Evolutionary conservation across 1,140 invertebrate species (phyloP), one percentile per base, ranked within the genome.

Genomic region (Cataglyphis hispanica): DNA sequence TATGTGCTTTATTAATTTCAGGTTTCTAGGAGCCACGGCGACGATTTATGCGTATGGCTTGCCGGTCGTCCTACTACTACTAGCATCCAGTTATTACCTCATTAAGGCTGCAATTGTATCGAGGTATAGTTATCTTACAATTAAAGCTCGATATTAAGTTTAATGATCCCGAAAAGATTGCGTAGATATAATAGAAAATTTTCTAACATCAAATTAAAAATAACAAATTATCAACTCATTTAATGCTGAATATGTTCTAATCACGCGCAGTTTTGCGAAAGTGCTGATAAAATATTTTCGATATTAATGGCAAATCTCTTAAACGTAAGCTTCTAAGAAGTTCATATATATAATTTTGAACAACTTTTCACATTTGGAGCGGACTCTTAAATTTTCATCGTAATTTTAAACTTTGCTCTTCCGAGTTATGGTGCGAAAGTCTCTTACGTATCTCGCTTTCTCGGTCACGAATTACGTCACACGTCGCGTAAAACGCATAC

Each of bases 31-130:
- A 27, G 91, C 91, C 25, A 93, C 92, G 84, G 93, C 95, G 11
- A 95, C 95, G 25, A 89, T 95, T 69, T 95, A 95, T 72, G 93
- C 95, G 16, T 96, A 95, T 70, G 93, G 94, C 25, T 63, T 95
- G 46, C 95, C 95, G 4, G 92, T 95, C 19, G 81, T 92, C 31
- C 64, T 95, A 34, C 88, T 96, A 22, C 90, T 95, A 10, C 89
- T 95, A 34, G 85, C 88, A 31, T 93, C 94, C 7, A 89, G 92
- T 27, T 94, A 94, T 83, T 95, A 94, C 78, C 91, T 96, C 40
- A 58, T 95, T 11, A 94, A 95, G 72, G 93, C 95, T 58, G 95
- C 95, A n/a, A 93, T 95, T 46, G 93, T 95, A 0, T 93, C 95
- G 34, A 95, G 95, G 92, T 95, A 94, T 74, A 86, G 1, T 27